Base-by-base conservation (phyloP, 2,797 vertebrate species). In the Gymnothorax reevesii region DNA sequence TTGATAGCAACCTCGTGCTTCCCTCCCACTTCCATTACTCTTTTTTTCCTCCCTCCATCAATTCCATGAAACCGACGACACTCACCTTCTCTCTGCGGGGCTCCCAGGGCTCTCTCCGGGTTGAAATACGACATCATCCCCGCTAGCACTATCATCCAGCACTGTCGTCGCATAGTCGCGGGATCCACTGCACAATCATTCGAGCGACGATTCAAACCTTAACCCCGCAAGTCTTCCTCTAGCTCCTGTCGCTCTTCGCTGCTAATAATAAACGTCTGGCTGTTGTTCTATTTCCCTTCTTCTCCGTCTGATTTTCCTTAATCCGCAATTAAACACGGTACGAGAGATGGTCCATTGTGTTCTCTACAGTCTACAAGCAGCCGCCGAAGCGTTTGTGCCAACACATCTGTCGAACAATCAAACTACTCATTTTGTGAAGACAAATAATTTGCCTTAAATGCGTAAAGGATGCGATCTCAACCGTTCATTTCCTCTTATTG, bases 21-120 rank as follows among this genome's bases (percentile, higher is more conserved):
- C 64, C 92, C 71, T 66, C 86, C 86, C 85, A 73, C 86, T 87
- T n/a, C 89, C 89, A 89, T 64, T 66, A 89, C 91, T 66, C 79
- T 89, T 83, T 87, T 85, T 84, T 87, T 87, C 84, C 88, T 88
- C 77, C 82, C 86, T 87, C 87, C 89, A 85, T 89, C 89, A 86
- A 87, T 84, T 84, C 84, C 87, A 87, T 89, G 80, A 83, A 49
- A 86, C 77, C 90, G 87, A 82, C 90, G 83, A 85, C 77, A 83
- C 96, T 96, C 95, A 96, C 96, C 95, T 95, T 96, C 95, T 91
- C 94, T 94, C 95, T 96, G 96, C 94, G 97, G 97, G 89, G 96
- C 97, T 95, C 96, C 96, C 86, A 97, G 95, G 69, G 95, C 96
- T 95, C 95, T 96, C 92, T 97, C 97, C 88, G 97, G 96, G 94